Evolutionary conservation across 2,888 invertebrate species (phyloP), one percentile per base, ranked within the genome.

Genomic region (Mythimna ferrago): DNA sequence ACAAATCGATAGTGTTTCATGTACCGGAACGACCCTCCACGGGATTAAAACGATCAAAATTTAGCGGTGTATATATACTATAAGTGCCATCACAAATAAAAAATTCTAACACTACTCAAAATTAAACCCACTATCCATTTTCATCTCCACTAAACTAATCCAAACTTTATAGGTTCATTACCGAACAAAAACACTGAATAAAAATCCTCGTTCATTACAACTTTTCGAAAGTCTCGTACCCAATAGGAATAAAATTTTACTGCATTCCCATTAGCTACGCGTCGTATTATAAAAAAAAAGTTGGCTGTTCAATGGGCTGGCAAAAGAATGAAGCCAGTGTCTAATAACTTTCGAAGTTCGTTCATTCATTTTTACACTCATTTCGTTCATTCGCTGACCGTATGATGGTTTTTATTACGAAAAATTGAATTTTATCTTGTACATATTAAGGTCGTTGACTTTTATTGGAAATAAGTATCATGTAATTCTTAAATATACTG

Each of bases 201-300:
- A 78, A 79, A 66, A 41, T 74, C 35, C 54, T 63, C 57, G 19
- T 79, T 61, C 53, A 60, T 82, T 69, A 57, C 51, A 66, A 72
- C 6, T 71, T 83, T 69, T 60, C 68, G 48, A 53, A 83, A 68
- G 56, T 48, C 56, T 54, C 62, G 58, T 54, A 58, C 19, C 21
- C 41, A 44, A 66, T 79, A 60, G 69, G 80, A 79, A 82, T 82
- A 69, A 80, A 82, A 51, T 69, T 72, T 82, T 73, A 73, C 61
- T 60, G 56, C 65, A 66, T 66, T 71, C 56, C 67, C 53, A 75
- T 75, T 83, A 66, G 14, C 11, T 53, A 66, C 44, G 68, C 58
- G 48, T 48, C 35, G 51, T 61, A 53, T 66, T 66, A 54, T 57
- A 41, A 66, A 71, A 80, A 81, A 73, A 67, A 83, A 75, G 38